Percentiles rank a stretch among this genome's conserved stretches.
phyloP scores from a whole-genome alignment of 2,888 invertebrate species.

The Lasioglossum morio region DNA sequence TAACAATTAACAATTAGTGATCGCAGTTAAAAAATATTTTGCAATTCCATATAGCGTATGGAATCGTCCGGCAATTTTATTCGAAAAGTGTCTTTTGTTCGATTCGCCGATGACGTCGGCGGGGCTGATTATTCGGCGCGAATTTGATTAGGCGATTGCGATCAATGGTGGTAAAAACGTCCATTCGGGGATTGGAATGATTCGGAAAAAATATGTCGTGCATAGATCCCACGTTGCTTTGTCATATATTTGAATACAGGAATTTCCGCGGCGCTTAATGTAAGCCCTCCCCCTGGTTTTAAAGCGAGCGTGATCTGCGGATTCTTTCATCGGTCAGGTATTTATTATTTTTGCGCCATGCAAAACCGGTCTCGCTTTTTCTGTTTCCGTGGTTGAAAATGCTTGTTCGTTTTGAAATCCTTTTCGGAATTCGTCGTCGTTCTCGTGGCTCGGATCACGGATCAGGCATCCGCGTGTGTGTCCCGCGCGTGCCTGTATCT shows the following conservation, averaged over 20 bases:
- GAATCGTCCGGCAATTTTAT: neutral
- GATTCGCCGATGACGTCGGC: neutral
- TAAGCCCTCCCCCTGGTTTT: conserved; percentile 29
- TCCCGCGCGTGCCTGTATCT: neutral
- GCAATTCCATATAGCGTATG: neutral
- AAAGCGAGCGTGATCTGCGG: conserved; percentile 31
- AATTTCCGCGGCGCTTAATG: conserved; percentile 41
- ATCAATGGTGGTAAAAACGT: neutral
- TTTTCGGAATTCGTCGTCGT: conserved; percentile 10
- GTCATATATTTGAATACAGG: conserved; percentile 41
- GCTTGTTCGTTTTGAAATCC: conserved; percentile 20
- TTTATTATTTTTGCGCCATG: conserved; percentile 44
- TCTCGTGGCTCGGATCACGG: neutral
- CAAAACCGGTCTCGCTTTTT: conserved; percentile 33
- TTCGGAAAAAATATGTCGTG: conserved; percentile 13
- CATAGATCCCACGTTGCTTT: conserved; percentile 14
- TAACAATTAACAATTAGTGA: neutral
- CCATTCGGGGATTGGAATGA: conserved; percentile 4
- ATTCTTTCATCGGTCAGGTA: conserved; percentile 42
- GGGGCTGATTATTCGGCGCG: neutral
- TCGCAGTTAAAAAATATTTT: neutral
- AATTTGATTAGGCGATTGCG: neutral
- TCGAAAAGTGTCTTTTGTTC: neutral
- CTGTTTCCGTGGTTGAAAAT: neutral
- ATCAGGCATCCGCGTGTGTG: conserved; percentile 1